Conservation (phyloP, 1,140 invertebrate genomes). For the Drosophila takahashii region DNA sequence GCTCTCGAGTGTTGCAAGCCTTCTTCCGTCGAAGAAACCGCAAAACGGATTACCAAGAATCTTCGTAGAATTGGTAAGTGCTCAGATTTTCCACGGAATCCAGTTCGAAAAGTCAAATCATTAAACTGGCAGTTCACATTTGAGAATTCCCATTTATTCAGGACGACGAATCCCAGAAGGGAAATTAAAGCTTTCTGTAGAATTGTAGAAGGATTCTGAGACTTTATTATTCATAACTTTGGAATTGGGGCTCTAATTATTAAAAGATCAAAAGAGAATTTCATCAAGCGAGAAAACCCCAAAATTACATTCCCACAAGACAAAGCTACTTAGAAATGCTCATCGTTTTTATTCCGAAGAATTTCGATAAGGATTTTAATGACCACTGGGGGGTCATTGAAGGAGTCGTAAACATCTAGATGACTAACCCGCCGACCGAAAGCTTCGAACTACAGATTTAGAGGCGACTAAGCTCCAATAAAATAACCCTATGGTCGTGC, state of each 20-base stretch:
- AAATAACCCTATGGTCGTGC: background rate
- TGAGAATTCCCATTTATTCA: no score
- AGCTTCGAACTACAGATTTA: background rate
- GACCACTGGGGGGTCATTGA: background rate
- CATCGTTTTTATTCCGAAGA: background rate
- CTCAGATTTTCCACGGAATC: conserved; percentile 12
- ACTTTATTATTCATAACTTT: no score
- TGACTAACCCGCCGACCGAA: background rate
- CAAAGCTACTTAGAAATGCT: background rate
- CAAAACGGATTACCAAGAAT: conserved; percentile 52
- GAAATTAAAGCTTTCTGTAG: background rate
- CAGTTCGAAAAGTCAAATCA: conserved; percentile 2
- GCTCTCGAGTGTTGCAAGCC: conserved; percentile 62
- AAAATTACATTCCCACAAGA: background rate
- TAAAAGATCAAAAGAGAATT: background rate
- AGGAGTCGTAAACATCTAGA: background rate
- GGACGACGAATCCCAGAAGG: background rate
- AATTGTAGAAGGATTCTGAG: no score
- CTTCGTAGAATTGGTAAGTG: conserved; percentile 52
- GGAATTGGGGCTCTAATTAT: no score
- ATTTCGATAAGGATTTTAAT: conserved; percentile 2
- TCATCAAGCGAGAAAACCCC: background rate
- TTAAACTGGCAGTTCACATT: background rate
- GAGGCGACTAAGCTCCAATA: background rate
- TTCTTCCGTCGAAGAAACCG: conserved; percentile 47